phyloP scores from a whole-genome alignment of 2,113 vertebrate genomes.

The Scolopax mira region DNA sequence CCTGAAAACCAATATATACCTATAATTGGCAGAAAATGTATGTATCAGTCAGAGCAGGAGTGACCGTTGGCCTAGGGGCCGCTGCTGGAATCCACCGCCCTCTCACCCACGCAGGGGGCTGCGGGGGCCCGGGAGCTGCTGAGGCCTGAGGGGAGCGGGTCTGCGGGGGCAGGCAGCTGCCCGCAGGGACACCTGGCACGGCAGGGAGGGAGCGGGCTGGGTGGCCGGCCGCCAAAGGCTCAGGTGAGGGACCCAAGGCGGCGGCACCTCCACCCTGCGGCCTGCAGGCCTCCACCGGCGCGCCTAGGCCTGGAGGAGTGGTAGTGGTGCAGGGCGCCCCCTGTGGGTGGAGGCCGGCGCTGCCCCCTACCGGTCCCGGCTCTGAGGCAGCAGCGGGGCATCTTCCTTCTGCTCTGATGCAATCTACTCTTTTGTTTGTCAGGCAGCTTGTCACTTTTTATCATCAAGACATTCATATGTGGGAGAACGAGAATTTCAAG shows the following conservation, averaged over 20 bases:
- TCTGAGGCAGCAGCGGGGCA: not conserved
- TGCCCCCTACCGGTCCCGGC: not conserved
- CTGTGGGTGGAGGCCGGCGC: not conserved
- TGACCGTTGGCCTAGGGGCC: not conserved
- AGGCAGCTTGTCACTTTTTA: not conserved
- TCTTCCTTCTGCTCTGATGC: not conserved
- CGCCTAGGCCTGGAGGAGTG: not conserved
- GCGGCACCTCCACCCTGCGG: no score
- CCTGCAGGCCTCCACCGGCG: no score
- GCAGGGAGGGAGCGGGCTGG: not conserved
- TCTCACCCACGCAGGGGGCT: not conserved
- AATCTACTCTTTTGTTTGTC: not conserved
- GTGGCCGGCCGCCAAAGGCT: accelerated
- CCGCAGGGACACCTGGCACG: accelerated
- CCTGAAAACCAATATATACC: slow-evolving; percentile 53
- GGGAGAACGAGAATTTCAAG: not conserved
- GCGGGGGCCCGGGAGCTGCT: not conserved
- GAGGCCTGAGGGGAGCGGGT: not conserved
- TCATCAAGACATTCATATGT: accelerated
- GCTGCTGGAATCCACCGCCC: not conserved
- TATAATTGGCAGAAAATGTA: slow-evolving; percentile 42
- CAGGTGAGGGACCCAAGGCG: accelerated
- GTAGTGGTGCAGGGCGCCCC: not conserved
- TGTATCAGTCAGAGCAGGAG: slow-evolving; percentile 19
- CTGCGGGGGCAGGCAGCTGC: not conserved